phyloP scores from a whole-genome alignment of 2,113 vertebrate genomes.

The Rallus limicola region DNA sequence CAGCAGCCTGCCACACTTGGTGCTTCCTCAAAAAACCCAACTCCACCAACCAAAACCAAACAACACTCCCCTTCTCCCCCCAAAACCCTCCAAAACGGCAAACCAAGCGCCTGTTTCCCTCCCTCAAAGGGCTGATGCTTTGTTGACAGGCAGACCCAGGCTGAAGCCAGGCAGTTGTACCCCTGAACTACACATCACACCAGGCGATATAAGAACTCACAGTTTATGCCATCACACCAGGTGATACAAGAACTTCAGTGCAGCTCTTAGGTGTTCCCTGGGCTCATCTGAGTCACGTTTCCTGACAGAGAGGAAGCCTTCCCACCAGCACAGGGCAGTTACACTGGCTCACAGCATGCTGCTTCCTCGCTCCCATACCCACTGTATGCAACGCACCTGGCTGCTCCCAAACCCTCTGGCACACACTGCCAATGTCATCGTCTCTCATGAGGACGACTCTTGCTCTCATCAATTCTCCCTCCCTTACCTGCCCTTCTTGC shows the following conservation, averaged over 20 bases:
- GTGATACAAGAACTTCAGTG: background rate
- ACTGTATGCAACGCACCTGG: rapidly evolving
- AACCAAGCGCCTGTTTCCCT: background rate
- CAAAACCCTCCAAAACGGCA: background rate
- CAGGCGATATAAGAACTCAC: background rate
- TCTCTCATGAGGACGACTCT: background rate
- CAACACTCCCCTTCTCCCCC: no score
- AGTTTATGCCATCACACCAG: background rate
- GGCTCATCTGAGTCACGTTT: background rate
- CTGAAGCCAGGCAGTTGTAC: background rate
- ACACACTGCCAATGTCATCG: background rate
- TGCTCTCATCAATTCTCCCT: background rate
- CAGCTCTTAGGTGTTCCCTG: background rate
- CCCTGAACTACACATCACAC: rapidly evolving
- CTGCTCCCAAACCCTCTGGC: background rate
- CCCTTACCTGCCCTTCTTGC: background rate
- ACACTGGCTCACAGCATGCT: rapidly evolving
- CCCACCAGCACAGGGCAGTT: background rate
- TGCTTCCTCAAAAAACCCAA: background rate
- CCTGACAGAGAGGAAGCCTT: background rate
- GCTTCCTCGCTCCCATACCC: background rate
- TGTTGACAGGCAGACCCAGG: background rate
- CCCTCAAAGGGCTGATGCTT: background rate
- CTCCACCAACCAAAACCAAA: no score
- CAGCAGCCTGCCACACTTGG: background rate